These are phyloP conservation scores for Andrena bicolor DNA, from an alignment of 2,888 invertebrate species.

Conservation along the genomic window DNA sequence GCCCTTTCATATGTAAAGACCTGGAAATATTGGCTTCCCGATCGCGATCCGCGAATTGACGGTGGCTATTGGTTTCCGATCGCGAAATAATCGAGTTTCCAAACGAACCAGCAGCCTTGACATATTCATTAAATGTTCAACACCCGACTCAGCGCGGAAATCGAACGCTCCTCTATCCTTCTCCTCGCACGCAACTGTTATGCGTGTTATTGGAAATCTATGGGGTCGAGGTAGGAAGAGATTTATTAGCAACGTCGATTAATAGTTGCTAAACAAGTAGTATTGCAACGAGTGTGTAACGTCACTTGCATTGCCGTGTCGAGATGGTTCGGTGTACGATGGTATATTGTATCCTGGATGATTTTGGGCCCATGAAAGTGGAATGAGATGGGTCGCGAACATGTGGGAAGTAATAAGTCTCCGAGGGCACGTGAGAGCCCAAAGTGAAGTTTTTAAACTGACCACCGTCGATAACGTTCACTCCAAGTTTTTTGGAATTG, in stretches of 20 bases:
- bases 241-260: not conserved
- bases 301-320: not conserved
- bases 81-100: constrained; percentile 19
- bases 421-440: not conserved
- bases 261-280: not conserved
- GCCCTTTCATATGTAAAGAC: constrained; percentile 12
- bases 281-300: not conserved
- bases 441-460: not conserved
- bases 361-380: no score
- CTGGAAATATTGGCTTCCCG: constrained; percentile 3
- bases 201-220: not conserved
- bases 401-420: not conserved
- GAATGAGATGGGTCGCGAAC: no score
- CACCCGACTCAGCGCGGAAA: constrained; percentile 11
- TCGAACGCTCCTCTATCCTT: not conserved
- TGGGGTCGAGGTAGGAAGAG: not conserved
- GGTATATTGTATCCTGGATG: no score
- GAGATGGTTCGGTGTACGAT: no score
- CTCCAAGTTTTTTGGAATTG: not conserved
- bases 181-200: not conserved
- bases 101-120: constrained; percentile 27
- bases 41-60: constrained; percentile 11
- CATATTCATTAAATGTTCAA: constrained; percentile 31
- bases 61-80: constrained; percentile 24
- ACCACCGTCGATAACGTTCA: not conserved